These are phyloP conservation scores for Luidia sarsii DNA, from an alignment of 53 echinoderm and acorn worm species.

Conservation along the genomic window DNA sequence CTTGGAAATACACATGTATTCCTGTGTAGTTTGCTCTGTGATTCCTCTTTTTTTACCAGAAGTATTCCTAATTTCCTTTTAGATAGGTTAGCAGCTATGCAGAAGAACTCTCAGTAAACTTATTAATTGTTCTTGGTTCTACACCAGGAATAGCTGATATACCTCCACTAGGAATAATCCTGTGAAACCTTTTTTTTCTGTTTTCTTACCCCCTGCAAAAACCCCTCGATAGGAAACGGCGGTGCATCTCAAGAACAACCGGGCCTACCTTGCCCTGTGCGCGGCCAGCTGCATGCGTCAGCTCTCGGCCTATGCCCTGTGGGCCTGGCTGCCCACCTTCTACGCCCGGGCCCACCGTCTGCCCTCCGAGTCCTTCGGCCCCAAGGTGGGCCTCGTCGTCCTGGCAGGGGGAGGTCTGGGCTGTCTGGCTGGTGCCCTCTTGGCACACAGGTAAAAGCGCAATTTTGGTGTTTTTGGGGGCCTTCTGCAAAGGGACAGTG, in stretches of 20 bases:
- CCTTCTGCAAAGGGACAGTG: no score
- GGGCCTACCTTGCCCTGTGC: constrained; percentile 64
- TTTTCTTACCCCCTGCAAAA: no score
- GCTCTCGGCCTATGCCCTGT: constrained; percentile 62
- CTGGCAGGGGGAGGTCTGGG: constrained; percentile 66
- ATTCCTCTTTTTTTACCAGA: no score
- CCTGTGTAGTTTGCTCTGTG: no score
- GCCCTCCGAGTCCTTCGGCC: constrained; percentile 56
- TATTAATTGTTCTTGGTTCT: no score
- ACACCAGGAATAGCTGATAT: no score
- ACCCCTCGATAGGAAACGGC: constrained; percentile 79
- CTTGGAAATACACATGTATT: no score
- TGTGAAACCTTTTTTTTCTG: background rate
- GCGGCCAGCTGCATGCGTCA: constrained; percentile 61
- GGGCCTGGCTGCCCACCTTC: constrained; percentile 83
- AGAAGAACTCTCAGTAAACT: no score
- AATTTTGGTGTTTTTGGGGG: no score
- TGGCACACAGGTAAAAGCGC: constrained; percentile 72
- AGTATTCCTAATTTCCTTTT: no score
- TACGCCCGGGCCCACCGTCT: constrained; percentile 54
- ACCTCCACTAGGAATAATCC: no score
- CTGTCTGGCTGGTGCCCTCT: constrained; percentile 50
- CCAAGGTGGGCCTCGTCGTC: constrained; percentile 62
- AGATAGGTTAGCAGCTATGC: no score
- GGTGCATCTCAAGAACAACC: constrained; percentile 35